These are phyloP conservation scores for Chionomys nivalis DNA, from an alignment of 2,113 vertebrate genomes.

Conservation along the genomic window DNA sequence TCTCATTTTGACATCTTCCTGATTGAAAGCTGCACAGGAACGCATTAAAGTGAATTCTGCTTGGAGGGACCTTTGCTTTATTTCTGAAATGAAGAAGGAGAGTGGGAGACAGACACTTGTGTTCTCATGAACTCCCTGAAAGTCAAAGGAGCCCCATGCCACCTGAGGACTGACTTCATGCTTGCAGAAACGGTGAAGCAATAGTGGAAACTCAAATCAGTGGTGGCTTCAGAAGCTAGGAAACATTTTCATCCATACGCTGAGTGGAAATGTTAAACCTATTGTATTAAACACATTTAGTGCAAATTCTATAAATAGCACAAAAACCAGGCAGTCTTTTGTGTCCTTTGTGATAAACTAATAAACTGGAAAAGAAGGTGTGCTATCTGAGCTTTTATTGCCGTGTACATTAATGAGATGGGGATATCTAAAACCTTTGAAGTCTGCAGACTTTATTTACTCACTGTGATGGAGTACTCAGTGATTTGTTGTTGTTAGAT, in stretches of 20 bases:
- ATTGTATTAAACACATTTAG: constrained; percentile 65
- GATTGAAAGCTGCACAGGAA: constrained; percentile 36
- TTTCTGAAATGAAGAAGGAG: constrained; percentile 15
- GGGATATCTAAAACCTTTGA: constrained; percentile 64
- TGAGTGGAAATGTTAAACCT: constrained; percentile 51
- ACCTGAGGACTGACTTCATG: neutral
- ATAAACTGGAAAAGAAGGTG: constrained; percentile 66
- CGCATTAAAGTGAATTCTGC: constrained; percentile 25
- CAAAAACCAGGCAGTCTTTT: neutral
- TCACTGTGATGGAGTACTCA: constrained; percentile 54
- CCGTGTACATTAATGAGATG: constrained; percentile 58
- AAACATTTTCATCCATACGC: neutral
- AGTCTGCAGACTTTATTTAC: constrained; percentile 72
- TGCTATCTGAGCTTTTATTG: constrained; percentile 65
- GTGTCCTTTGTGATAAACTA: constrained; percentile 64
- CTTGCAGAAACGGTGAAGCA: neutral
- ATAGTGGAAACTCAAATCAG: constrained; percentile 38
- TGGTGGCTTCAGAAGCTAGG: constrained; percentile 50
- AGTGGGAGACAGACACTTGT: neutral
- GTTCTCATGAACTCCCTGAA: constrained; percentile 4
- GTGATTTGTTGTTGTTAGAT: constrained; percentile 70
- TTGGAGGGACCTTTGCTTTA: neutral
- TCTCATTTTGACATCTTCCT: constrained; percentile 26
- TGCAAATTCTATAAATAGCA: constrained; percentile 63
- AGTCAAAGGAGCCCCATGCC: neutral